Base-by-base conservation (phyloP, 2,797 vertebrate genomes). In the Pseudomugil tenellus region DNA sequence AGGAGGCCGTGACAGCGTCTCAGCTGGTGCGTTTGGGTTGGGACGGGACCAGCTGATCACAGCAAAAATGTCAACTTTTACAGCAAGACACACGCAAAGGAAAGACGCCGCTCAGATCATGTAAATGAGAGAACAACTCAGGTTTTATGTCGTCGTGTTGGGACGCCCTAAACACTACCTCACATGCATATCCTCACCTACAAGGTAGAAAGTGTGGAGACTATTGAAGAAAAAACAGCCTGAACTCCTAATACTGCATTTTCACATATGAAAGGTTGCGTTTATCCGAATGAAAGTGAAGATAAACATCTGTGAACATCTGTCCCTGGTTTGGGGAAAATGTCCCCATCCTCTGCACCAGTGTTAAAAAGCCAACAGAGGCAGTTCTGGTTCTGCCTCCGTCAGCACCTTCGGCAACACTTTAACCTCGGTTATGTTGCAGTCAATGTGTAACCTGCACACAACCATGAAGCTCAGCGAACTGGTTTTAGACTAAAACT, bases 331-430 rank as follows among this genome's bases (percentile, higher is more conserved):
- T n/a, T n/a, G n/a, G n/a, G n/a, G n/a, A n/a, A n/a, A n/a, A n/a
- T n/a, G n/a, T n/a, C n/a, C n/a, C n/a, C n/a, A n/a, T n/a, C n/a
- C n/a, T n/a, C n/a, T n/a, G n/a, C n/a, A n/a, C n/a, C n/a, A n/a
- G n/a, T n/a, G n/a, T n/a, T 1, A 3, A 49, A 39, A 63, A 68
- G 56, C 34, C 21, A 0, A 17, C 60, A 58, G 48, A 48, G 29
- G 31, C 32, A 49, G 73, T 69, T 69, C 4, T 8, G 5, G 53
- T 63, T 79, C 68, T 73, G 35, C 23, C 0, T 32, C 13, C 17
- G 54, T 79, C 74, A 76, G 79, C 79, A 56, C 25, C 37, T 58
- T 65, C 60, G 58, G 58, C 19, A 23, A 69, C 5, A 31, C 35
- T 63, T 63, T 12, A 41, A 43, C 26, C 4, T 72, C 14, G 31